Evolutionary conservation across 2,797 vertebrate genomes (phyloP).

Genomic region (Rhynchotus rufescens): DNA sequence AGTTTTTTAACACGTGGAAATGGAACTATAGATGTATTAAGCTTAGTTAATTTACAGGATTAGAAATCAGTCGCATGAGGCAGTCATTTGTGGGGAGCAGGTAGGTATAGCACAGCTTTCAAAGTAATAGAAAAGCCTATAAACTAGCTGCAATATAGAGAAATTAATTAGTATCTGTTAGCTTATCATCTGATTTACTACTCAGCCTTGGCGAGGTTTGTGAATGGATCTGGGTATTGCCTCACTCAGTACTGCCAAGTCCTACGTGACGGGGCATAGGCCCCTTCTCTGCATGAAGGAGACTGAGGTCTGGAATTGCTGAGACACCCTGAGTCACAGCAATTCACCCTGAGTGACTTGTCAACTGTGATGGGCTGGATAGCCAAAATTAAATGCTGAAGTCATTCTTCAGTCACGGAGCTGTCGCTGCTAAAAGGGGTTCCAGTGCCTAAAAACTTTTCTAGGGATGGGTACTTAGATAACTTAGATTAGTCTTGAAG

Average conservation of each 20-base stretch:
- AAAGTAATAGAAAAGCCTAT: neutral
- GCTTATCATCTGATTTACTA: neutral
- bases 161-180: constrained; percentile 28
- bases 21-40: constrained; percentile 18
- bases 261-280: neutral
- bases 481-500: neutral
- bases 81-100: neutral
- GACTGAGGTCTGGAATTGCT: neutral
- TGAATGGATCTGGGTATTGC: neutral
- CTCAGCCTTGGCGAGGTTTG: neutral
- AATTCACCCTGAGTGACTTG: fast-evolving
- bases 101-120: neutral
- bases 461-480: neutral
- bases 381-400: neutral
- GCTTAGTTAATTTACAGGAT: constrained; percentile 46
- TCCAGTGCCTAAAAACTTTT: neutral
- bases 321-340: neutral
- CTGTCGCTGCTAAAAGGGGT: neutral
- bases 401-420: neutral
- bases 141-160: neutral
- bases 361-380: fast-evolving
- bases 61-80: constrained; percentile 20
- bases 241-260: neutral
- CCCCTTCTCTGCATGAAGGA: neutral
- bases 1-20: constrained; percentile 5